Conservation (phyloP, 2,888 invertebrate genomes). For the Xanthorhoe spadicearia region DNA sequence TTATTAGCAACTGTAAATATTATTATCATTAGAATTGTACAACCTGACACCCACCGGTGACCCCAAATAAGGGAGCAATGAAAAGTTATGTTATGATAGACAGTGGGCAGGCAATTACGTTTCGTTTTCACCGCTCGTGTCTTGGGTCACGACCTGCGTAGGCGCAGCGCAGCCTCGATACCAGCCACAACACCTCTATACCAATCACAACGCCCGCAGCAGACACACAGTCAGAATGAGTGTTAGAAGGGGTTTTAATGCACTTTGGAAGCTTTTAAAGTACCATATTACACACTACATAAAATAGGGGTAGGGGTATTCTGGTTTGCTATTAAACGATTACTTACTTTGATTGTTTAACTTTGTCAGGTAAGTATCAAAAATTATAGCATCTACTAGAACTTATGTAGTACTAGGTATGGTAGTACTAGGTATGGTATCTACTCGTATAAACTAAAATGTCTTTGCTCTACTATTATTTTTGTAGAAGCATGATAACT, state of each 20-base stretch:
- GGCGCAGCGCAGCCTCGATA: slow-evolving; percentile 59
- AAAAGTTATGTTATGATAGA: slow-evolving; percentile 44
- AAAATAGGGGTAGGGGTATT: too few relatives aligned
- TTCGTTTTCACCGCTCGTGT: slow-evolving; percentile 53
- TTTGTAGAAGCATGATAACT: too few relatives aligned
- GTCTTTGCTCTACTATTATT: too few relatives aligned
- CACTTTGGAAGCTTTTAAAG: neutral
- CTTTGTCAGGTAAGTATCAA: too few relatives aligned
- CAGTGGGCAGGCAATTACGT: slow-evolving; percentile 46
- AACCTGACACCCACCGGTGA: slow-evolving; percentile 32
- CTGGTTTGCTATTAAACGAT: too few relatives aligned
- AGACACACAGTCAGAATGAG: slow-evolving; percentile 8
- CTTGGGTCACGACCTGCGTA: slow-evolving; percentile 69
- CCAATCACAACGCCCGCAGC: slow-evolving; percentile 44
- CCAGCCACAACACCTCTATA: too few relatives aligned
- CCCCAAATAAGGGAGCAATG: slow-evolving; percentile 36
- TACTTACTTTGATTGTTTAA: too few relatives aligned
- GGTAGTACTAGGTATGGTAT: too few relatives aligned
- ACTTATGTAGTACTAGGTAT: too few relatives aligned
- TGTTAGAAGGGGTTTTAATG: neutral
- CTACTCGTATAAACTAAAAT: too few relatives aligned
- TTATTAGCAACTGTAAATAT: slow-evolving; percentile 22
- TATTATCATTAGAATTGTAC: slow-evolving; percentile 28
- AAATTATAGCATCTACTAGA: too few relatives aligned
- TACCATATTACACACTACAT: too few relatives aligned